Base-by-base conservation (phyloP, 2,113 vertebrate species). In the Oncorhynchus masou region DNA sequence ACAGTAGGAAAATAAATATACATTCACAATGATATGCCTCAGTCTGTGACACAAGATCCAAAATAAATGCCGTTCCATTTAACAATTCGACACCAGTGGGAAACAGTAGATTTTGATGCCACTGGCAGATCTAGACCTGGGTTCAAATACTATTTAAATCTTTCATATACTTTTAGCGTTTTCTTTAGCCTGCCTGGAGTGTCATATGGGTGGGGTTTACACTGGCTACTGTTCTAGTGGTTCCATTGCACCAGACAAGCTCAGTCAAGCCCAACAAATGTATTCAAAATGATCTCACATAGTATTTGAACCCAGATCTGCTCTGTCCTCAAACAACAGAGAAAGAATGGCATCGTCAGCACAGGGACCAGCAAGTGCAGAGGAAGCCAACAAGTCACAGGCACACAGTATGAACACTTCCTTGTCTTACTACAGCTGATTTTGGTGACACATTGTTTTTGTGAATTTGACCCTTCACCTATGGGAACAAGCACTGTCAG, bases 41-140 rank as follows among this genome's bases (percentile, higher is more conserved):
- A 54, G 51, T 62, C 59, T 24, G 5, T 62, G 59, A 62, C n/a
- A 62, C n/a, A 62, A 5, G 59, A 62, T 62, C 65, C 3, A 45
- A 39, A 68, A 20, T 19, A 79, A 74, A 83, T 85, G 70, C 79
- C 78, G 76, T 76, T 60, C 84, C 86, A 83, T 89, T 87, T 84
- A 89, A 87, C 85, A 87, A 79, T 20, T 71, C 79, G 83, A 79
- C 24, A 69, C 75, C 4, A 8, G 39, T 70, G 49, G 82, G 86
- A 71, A 75, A 27, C 27, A 5, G 0, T 80, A 83, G 76, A 82
- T 87, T 45, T 45, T 87, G 88, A 86, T 88, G 88, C 87, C 87
- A 76, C 78, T 74, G 73, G 85, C 84, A 79, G 81, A 68, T 69
- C 39, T 65, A 76, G 79, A n/a, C 74, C 71, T 75, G 79, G 71